Percentiles rank a stretch among this genome's conserved stretches.
Evolutionary conservation across 2,888 invertebrate species (phyloP).

Genomic region (Ormyrus rosae): DNA sequence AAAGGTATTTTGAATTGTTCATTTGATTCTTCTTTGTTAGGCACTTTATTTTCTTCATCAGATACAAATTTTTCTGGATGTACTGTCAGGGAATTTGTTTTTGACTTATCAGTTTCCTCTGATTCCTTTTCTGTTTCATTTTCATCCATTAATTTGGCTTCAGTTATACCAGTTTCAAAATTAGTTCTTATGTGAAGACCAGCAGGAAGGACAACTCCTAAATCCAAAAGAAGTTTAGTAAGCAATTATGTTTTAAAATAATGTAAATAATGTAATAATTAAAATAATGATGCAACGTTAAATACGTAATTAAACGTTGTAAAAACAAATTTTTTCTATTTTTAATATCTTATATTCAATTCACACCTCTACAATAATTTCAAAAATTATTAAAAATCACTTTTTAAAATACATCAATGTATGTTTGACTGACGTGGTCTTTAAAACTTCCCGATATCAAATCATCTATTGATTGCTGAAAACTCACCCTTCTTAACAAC

Average conservation of each 20-base stretch:
- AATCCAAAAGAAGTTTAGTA: constrained; percentile 24
- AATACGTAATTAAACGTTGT: background rate
- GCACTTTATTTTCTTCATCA: constrained; percentile 60
- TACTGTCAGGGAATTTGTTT: constrained; percentile 65
- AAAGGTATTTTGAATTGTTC: constrained; percentile 64
- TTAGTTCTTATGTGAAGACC: constrained; percentile 87
- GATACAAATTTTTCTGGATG: constrained; percentile 66
- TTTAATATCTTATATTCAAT: background rate
- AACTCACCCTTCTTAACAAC: constrained; percentile 79
- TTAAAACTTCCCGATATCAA: constrained; percentile 19
- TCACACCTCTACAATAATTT: background rate
- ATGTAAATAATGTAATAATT: background rate
- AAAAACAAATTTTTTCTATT: constrained; percentile 1
- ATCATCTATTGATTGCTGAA: background rate
- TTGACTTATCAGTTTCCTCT: constrained; percentile 48
- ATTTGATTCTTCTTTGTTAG: constrained; percentile 70
- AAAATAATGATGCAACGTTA: background rate
- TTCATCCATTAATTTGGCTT: constrained; percentile 83
- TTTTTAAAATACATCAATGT: background rate
- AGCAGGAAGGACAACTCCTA: constrained; percentile 84
- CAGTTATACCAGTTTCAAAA: constrained; percentile 84
- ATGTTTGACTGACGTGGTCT: constrained; percentile 64
- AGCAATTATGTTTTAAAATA: background rate
- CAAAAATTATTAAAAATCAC: background rate
- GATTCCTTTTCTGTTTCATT: constrained; percentile 60